phyloP scores from a whole-genome alignment of 2,113 vertebrate genomes.

The Merops nubicus region DNA sequence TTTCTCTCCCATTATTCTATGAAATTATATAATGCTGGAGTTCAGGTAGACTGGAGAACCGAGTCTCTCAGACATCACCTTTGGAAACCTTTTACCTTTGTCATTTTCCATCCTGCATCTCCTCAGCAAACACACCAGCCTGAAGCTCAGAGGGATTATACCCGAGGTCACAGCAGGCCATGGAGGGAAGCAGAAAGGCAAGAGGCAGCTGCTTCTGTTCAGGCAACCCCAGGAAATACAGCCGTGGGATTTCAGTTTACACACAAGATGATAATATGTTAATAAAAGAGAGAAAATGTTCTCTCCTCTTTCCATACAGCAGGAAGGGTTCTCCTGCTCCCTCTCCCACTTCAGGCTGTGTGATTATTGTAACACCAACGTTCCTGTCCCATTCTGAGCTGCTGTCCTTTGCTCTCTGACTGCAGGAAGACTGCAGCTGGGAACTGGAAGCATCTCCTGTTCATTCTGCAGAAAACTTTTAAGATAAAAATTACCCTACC shows the following conservation, averaged over 20 bases:
- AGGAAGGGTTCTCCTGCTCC: neutral
- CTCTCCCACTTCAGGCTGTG: neutral
- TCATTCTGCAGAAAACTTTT: neutral
- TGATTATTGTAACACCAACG: neutral
- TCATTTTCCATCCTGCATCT: neutral
- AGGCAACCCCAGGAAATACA: neutral
- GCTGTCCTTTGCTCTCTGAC: neutral
- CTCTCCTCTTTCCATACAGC: neutral
- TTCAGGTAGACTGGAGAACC: neutral
- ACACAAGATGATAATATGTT: neutral
- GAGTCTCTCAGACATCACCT: neutral
- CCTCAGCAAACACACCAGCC: neutral
- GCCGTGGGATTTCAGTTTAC: neutral
- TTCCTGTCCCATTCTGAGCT: neutral
- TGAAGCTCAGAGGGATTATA: neutral
- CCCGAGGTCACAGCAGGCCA: neutral
- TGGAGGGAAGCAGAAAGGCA: neutral
- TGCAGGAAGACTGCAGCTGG: neutral
- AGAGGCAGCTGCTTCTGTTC: neutral
- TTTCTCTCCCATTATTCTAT: neutral
- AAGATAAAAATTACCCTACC: conserved; percentile 2
- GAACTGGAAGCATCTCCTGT: neutral
- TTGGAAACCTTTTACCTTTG: neutral
- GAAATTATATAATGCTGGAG: neutral
- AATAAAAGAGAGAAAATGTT: neutral